Percentiles rank a stretch among this genome's conserved stretches.
Conservation (phyloP, 1,140 invertebrate species). For the Trinorchestia longiramus region DNA sequence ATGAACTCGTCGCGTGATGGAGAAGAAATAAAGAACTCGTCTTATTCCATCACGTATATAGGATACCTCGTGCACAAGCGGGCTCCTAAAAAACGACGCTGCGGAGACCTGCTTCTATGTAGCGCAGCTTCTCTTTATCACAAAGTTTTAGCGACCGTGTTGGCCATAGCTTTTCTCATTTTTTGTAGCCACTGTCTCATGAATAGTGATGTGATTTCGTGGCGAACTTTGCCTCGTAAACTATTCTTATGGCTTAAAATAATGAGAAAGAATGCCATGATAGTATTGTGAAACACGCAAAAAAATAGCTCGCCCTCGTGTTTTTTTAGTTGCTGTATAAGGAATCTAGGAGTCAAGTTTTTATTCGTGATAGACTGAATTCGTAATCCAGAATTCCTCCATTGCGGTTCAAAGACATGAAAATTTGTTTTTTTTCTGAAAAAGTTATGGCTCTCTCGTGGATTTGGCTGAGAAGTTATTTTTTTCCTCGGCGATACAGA, state of each 20-base stretch:
- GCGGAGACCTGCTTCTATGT: background rate
- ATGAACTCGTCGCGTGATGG: background rate
- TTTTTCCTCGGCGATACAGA: background rate
- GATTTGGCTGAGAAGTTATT: background rate
- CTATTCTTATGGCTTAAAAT: conserved; percentile 50
- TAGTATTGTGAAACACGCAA: background rate
- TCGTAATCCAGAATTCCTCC: background rate
- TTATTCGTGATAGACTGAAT: background rate
- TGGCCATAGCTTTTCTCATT: conserved; percentile 6
- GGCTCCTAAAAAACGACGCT: background rate
- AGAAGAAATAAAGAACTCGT: background rate
- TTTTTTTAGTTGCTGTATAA: background rate
- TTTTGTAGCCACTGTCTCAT: conserved; percentile 40
- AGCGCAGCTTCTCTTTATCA: background rate
- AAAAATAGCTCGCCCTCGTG: background rate
- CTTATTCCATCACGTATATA: background rate
- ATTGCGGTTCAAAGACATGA: background rate
- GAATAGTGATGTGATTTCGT: conserved; percentile 51
- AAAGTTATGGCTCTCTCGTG: background rate
- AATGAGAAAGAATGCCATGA: conserved; percentile 47
- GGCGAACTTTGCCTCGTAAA: conserved; percentile 45
- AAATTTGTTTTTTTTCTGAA: too few relatives aligned
- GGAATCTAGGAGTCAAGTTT: background rate
- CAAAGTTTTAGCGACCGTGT: background rate
- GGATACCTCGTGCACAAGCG: background rate